Conservation (phyloP, 2,113 vertebrate genomes). For the Stercorarius parasiticus region DNA sequence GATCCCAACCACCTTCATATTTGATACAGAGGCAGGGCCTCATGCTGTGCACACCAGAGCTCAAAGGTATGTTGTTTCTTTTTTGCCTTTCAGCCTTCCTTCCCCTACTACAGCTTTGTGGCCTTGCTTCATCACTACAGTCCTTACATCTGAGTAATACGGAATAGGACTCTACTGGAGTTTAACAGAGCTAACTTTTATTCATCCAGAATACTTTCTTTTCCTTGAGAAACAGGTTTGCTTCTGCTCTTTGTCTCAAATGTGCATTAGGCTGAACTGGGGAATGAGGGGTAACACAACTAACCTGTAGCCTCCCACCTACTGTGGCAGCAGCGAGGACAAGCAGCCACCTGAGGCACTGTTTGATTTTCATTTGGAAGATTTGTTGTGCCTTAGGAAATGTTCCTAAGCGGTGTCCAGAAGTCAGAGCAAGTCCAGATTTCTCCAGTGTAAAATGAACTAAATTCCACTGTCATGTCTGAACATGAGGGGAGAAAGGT, state of each 20-base stretch:
- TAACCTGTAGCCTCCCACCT: neutral
- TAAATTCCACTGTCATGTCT: neutral
- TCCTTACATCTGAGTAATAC: neutral
- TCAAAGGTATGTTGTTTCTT: neutral
- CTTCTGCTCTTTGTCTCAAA: neutral
- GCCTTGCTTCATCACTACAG: neutral
- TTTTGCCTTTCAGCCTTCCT: neutral
- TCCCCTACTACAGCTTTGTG: neutral
- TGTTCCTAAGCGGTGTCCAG: neutral
- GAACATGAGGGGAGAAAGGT: neutral
- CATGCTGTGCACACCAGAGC: neutral
- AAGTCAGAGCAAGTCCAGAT: neutral
- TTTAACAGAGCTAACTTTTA: neutral
- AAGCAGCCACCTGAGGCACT: neutral
- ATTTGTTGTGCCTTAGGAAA: neutral
- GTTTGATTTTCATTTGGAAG: constrained; percentile 10
- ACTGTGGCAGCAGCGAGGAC: neutral
- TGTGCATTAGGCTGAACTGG: neutral
- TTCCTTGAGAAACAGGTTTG: neutral
- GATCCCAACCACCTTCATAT: neutral
- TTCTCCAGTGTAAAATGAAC: neutral
- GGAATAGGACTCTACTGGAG: neutral
- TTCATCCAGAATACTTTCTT: neutral
- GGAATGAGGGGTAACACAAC: neutral
- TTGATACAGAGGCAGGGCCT: neutral